A percentile compares a stretch with the other conserved stretches of the same genome.
Conservation (phyloP, 2,113 vertebrate genomes). For the Grammatotria lemairii region DNA sequence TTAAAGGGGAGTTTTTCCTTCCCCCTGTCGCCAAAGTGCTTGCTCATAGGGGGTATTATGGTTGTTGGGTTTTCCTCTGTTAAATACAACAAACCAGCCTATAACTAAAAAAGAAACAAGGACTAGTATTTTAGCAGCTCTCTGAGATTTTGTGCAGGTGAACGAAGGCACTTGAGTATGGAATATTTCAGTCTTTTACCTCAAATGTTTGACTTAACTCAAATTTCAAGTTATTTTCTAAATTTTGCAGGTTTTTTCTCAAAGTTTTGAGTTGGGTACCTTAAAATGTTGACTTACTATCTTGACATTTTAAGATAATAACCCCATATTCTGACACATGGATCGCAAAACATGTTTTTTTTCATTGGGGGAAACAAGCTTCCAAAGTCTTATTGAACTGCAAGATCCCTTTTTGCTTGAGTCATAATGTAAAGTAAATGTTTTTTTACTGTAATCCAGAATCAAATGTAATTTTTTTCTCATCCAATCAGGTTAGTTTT, state of each 20-base stretch:
- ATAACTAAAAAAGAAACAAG: neutral
- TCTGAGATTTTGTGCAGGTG: neutral
- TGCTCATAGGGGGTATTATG: neutral
- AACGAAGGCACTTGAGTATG: neutral
- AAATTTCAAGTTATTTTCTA: neutral
- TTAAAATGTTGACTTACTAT: neutral
- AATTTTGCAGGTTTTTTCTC: neutral
- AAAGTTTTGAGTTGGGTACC: neutral
- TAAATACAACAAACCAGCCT: neutral
- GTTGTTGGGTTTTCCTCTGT: neutral
- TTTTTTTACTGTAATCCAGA: neutral
- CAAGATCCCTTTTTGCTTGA: neutral
- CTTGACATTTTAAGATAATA: neutral
- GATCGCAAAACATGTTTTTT: neutral
- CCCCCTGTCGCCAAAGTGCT: accelerated
- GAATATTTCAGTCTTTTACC: accelerated
- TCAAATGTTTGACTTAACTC: neutral
- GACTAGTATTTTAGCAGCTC: neutral
- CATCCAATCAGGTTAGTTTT: neutral
- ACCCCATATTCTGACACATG: neutral
- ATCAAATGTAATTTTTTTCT: neutral
- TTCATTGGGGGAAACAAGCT: neutral
- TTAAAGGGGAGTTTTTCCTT: neutral
- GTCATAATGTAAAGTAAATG: neutral
- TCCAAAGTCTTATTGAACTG: neutral